Evolutionary conservation across 2,888 invertebrate genomes (phyloP).

Genomic region (Drosophila nigritarsus): DNA sequence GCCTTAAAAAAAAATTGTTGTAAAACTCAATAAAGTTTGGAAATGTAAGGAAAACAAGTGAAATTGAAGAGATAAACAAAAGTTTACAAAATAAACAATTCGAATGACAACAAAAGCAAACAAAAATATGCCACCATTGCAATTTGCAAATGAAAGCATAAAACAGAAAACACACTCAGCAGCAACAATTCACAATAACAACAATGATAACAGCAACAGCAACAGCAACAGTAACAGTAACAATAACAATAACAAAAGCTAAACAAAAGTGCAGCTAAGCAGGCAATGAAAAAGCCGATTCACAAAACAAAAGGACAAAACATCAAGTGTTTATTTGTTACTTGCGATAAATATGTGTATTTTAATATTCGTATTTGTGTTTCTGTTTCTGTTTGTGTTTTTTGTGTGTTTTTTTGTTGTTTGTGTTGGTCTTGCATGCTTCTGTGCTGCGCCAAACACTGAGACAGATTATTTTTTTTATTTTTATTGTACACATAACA

Average conservation of each 20-base stretch:
- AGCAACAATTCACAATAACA: slow-evolving; percentile 10
- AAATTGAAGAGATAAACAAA: slow-evolving; percentile 2
- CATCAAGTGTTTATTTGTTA: slow-evolving; percentile 60
- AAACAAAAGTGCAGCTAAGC: slow-evolving; percentile 25
- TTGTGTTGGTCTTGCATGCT: slow-evolving; percentile 58
- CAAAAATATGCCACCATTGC: slow-evolving; percentile 2
- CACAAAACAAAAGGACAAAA: slow-evolving; percentile 33
- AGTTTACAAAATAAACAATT: neutral
- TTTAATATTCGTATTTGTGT: neutral
- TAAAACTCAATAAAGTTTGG: slow-evolving; percentile 5
- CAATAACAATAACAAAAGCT: slow-evolving; percentile 23
- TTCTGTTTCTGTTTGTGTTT: slow-evolving; percentile 5
- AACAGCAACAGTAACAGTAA: slow-evolving; percentile 12
- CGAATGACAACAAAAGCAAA: slow-evolving; percentile 5
- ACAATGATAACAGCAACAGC: slow-evolving; percentile 1
- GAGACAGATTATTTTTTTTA: slow-evolving; percentile 46
- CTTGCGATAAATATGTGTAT: neutral
- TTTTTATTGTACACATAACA: slow-evolving; percentile 3
- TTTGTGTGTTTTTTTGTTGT: neutral
- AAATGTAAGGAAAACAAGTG: slow-evolving; percentile 30
- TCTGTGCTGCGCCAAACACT: slow-evolving; percentile 45
- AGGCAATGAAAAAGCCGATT: slow-evolving; percentile 30
- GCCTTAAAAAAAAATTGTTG: slow-evolving; percentile 34
- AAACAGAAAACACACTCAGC: slow-evolving; percentile 11
- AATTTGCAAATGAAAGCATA: slow-evolving; percentile 23